Evolutionary conservation across 2,113 vertebrate genomes (phyloP), one percentile per base, ranked within the genome.

Genomic region (Oreochromis niloticus): DNA sequence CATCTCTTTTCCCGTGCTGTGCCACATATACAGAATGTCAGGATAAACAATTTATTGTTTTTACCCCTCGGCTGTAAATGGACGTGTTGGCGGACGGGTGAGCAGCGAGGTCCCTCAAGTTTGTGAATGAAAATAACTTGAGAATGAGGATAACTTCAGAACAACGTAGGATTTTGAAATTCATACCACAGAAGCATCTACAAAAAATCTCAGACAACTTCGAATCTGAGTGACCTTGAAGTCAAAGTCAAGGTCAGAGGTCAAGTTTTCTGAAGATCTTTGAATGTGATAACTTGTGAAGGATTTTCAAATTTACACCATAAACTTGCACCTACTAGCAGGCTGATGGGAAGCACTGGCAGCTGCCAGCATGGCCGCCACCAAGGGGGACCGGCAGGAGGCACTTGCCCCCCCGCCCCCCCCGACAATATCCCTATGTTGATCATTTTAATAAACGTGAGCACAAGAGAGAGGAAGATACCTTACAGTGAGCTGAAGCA

Each of bases 11-110:
- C 41, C 22, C 2, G 4, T 30, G 68, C 41, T 48, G 41, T 17
- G 41, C 43, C 41, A 48, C 41, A 48, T 48, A 73, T 75, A 11
- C 68, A 30, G 41, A 46, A 75, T 48, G 14, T 30, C 17, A 48
- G 0, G 22, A 48, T 6, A 48, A 73, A 46, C 48, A 46, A 16
- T 30, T 0, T 73, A 10, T 9, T 22, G 14, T 30, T 75, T 27
- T 75, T 39, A 66, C 34, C 19, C 34, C 34, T 66, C 19, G 0
- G 34, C 61, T 22, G 2, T 39, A 8, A 39, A 66, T 22, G 10
- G 61, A 7, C 34, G n/a, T 66, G 61, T 66, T 39, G 34, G 34
- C 1, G 1, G 10, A 39, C n/a, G 10, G 34, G 19, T 66, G 61
- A 39, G 34, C 34, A 4, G 61, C 39, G 34, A 39, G 0, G 61